phyloP scores from a whole-genome alignment of 2,888 invertebrate genomes.

The Leptinotarsa haldemani region DNA sequence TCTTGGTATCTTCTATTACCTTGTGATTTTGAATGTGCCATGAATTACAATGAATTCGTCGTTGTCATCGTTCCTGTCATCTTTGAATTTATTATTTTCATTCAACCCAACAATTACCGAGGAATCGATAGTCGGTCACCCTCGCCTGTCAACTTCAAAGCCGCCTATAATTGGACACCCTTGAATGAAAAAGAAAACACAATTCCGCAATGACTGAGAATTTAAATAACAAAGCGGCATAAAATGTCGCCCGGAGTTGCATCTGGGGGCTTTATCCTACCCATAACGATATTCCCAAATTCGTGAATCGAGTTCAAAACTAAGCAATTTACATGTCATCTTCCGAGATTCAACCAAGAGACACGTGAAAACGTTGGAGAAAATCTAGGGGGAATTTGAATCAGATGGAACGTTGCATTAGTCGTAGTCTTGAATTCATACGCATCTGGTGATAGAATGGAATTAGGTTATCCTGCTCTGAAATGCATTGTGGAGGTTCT shows the following conservation, averaged over 20 bases:
- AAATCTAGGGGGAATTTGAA: conserved; percentile 47
- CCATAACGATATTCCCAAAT: conserved; percentile 56
- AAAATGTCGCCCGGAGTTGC: conserved; percentile 55
- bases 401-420: conserved; percentile 25
- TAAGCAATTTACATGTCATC: conserved; percentile 60
- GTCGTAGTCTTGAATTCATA: not conserved
- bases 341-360: conserved; percentile 50
- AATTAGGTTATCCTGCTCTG: conserved; percentile 2
- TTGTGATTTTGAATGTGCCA: no score
- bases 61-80: no score
- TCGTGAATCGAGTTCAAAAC: conserved; percentile 59
- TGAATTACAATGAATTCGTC: no score
- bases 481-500: not conserved
- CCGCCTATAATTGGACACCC: conserved; percentile 38
- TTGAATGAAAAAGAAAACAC: conserved; percentile 46
- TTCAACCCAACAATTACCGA: no score
- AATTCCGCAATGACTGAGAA: conserved; percentile 50
- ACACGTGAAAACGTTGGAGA: conserved; percentile 43
- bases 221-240: conserved; percentile 60
- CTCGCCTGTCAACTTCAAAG: not conserved
- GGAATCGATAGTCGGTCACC: no score
- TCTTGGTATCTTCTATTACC: no score
- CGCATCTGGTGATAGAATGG: conserved; percentile 8
- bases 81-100: no score
- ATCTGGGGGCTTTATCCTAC: conserved; percentile 46